Percentiles rank a stretch among this genome's conserved stretches.
phyloP scores from a whole-genome alignment of 2,888 invertebrate species.

The Synanthedon andrenaeformis region DNA sequence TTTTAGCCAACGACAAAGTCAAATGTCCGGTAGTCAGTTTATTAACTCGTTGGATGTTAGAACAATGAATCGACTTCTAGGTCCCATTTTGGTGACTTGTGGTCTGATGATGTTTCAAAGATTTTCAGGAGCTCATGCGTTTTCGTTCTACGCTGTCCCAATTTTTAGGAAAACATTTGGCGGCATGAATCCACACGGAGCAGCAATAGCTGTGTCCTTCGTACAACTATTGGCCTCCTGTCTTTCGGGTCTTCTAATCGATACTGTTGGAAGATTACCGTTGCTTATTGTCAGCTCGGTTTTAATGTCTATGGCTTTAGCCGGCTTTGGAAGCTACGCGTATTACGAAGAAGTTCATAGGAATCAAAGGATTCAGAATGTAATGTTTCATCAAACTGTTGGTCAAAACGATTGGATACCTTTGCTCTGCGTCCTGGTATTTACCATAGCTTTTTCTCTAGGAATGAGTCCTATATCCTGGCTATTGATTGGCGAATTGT shows the following conservation, averaged over 20 bases:
- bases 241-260: conserved; percentile 84
- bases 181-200: conserved; percentile 84
- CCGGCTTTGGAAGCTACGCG: conserved; percentile 86
- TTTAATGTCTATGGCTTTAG: conserved; percentile 87
- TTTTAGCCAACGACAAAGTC: conserved; percentile 58
- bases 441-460: conserved; percentile 87
- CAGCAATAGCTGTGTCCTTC: conserved; percentile 86
- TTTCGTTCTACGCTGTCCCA: conserved; percentile 86
- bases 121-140: conserved; percentile 85
- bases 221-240: conserved; percentile 88
- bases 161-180: conserved; percentile 88
- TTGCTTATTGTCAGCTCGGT: conserved; percentile 86
- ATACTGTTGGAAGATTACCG: conserved; percentile 86
- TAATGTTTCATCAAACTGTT: conserved; percentile 59
- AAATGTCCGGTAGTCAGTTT: conserved; percentile 53
- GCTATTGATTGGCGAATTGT: conserved; percentile 85
- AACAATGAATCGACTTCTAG: conserved; percentile 63
- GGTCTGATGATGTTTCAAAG: conserved; percentile 92
- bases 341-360: conserved; percentile 81
- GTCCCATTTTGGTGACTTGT: conserved; percentile 85
- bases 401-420: conserved; percentile 86
- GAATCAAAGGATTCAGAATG: conserved; percentile 62
- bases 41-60: conserved; percentile 52
- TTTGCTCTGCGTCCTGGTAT: conserved; percentile 82
- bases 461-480: conserved; percentile 91